Evolutionary conservation across 2,888 invertebrate genomes (phyloP).

Genomic region (Cephus pulcher): DNA sequence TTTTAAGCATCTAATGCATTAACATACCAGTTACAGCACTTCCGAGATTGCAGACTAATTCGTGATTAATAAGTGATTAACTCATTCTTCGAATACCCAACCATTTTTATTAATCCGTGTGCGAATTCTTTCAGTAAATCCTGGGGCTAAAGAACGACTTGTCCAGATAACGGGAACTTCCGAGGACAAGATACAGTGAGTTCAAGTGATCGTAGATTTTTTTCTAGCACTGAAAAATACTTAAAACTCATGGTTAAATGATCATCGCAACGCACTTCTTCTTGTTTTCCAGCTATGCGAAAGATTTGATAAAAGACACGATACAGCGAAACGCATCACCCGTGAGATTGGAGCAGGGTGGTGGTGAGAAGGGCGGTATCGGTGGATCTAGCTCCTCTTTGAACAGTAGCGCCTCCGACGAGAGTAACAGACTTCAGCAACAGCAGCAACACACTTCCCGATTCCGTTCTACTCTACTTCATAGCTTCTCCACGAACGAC

Average conservation of each 20-base stretch:
- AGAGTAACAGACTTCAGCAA: constrained; percentile 66
- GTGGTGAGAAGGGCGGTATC: constrained; percentile 69
- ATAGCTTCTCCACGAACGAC: constrained; percentile 86
- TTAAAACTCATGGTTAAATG: not conserved
- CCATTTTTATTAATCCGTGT: no score
- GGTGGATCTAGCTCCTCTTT: constrained; percentile 83
- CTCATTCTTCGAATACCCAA: not conserved
- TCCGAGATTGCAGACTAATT: constrained; percentile 24
- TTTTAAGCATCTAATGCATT: not conserved
- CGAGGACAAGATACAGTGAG: constrained; percentile 93
- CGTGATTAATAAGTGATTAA: constrained; percentile 35
- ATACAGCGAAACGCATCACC: constrained; percentile 95
- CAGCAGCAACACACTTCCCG: constrained; percentile 70
- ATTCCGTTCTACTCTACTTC: constrained; percentile 74
- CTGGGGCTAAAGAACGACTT: constrained; percentile 93
- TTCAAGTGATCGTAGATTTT: constrained; percentile 32
- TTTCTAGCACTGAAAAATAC: not conserved
- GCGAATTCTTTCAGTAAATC: constrained; percentile 79
- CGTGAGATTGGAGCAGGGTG: constrained; percentile 76
- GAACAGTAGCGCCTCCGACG: constrained; percentile 80
- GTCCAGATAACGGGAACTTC: constrained; percentile 95
- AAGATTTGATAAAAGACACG: constrained; percentile 94
- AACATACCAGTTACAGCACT: not conserved
- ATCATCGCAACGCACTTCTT: not conserved
- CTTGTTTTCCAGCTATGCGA: constrained; percentile 78